A percentile compares a stretch with the other conserved stretches of the same genome.
phyloP scores from a whole-genome alignment of 1,140 invertebrate genomes.

The Sycophila sp. region DNA sequence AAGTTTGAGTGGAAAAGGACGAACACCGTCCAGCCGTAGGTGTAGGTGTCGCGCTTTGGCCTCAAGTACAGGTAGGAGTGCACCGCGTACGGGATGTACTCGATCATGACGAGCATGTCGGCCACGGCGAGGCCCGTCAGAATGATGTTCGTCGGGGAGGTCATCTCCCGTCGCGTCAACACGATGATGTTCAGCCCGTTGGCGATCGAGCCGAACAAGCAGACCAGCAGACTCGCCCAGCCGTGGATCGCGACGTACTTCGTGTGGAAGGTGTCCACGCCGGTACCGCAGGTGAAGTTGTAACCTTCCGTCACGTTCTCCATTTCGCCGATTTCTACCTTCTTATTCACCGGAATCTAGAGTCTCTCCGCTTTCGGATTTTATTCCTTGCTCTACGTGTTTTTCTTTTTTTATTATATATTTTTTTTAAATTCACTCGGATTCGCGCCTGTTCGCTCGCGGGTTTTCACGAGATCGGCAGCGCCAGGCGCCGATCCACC shows the following conservation, averaged over 20 bases:
- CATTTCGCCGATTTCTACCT: background rate
- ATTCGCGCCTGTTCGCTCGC: background rate
- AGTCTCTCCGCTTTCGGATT: background rate
- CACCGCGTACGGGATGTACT: constrained; percentile 90
- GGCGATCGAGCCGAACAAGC: constrained; percentile 90
- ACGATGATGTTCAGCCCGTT: constrained; percentile 96
- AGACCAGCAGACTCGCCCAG: constrained; percentile 81
- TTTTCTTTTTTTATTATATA: too few species aligned
- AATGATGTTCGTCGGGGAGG: constrained; percentile 90
- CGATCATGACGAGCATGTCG: constrained; percentile 91
- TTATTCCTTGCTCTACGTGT: background rate
- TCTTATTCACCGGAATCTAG: background rate
- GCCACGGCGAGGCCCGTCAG: constrained; percentile 90
- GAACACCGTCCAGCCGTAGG: constrained; percentile 83
- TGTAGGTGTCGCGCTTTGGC: constrained; percentile 70
- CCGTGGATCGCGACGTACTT: constrained; percentile 73
- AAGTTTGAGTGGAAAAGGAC: constrained; percentile 87
- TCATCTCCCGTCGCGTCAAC: constrained; percentile 90
- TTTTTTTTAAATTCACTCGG: background rate
- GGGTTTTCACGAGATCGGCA: background rate
- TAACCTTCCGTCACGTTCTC: constrained; percentile 37
- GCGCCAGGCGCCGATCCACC: background rate
- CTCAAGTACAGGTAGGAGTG: constrained; percentile 79
- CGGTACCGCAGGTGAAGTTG: constrained; percentile 64
- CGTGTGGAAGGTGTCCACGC: constrained; percentile 61